These are phyloP conservation scores for Nannobrachium achirus DNA, from an alignment of 2,113 vertebrate genomes.

Conservation along the genomic window DNA sequence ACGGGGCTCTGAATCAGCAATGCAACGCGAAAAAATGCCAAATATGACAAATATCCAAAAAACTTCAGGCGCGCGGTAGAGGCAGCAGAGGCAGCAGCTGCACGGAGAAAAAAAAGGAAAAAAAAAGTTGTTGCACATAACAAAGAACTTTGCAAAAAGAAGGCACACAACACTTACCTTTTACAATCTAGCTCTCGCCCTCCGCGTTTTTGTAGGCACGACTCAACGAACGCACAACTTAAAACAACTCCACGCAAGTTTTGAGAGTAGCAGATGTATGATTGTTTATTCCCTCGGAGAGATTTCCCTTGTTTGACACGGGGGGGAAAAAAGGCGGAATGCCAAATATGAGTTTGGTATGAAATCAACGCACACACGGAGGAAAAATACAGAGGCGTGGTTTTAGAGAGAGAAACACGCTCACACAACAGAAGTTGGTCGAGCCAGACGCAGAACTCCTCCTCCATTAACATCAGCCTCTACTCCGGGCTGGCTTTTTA, in stretches of 20 bases:
- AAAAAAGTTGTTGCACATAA: slow-evolving; percentile 68
- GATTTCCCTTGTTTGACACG: slow-evolving; percentile 59
- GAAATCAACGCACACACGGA: slow-evolving; percentile 71
- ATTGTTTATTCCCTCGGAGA: slow-evolving; percentile 9
- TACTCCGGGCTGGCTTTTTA: background rate
- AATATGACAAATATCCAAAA: slow-evolving; percentile 80
- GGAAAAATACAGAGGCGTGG: slow-evolving; percentile 75
- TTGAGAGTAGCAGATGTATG: no score
- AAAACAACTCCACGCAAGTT: no score
- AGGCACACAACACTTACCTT: slow-evolving; percentile 28
- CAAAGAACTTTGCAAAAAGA: slow-evolving; percentile 63
- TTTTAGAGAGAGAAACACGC: slow-evolving; percentile 52
- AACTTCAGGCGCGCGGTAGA: slow-evolving; percentile 63
- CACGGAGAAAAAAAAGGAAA: slow-evolving; percentile 63
- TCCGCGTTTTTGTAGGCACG: background rate
- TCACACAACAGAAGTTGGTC: slow-evolving; percentile 71
- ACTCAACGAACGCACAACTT: no score
- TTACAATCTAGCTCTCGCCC: slow-evolving; percentile 8
- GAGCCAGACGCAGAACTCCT: slow-evolving; percentile 64
- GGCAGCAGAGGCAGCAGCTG: slow-evolving; percentile 13
- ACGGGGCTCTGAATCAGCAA: slow-evolving; percentile 43
- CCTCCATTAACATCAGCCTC: slow-evolving; percentile 46
- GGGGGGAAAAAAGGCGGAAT: slow-evolving; percentile 69
- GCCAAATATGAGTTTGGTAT: slow-evolving; percentile 79
- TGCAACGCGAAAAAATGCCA: slow-evolving; percentile 67